A percentile compares a stretch with the other conserved stretches of the same genome.
Evolutionary conservation across 2,113 vertebrate species (phyloP).

Genomic region (Oxyruncus cristatus): DNA sequence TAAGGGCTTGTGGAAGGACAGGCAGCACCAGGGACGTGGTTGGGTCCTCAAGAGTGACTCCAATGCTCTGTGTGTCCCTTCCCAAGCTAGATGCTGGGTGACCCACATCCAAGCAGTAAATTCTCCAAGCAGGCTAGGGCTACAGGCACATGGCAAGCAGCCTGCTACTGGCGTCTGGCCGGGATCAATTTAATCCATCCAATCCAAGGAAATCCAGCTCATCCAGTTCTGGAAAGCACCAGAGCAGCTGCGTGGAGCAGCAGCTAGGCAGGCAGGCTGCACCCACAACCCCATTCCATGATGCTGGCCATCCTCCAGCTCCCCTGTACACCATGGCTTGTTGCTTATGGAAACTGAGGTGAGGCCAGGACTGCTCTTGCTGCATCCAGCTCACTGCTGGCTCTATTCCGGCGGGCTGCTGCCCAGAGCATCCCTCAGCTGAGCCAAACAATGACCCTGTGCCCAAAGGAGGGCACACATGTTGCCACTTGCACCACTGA

Average conservation of each 20-base stretch:
- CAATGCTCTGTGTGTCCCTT: background rate
- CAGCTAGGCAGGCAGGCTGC: background rate
- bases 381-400: accelerated
- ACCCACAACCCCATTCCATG: accelerated
- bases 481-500: background rate
- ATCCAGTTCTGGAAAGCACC: background rate
- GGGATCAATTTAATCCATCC: background rate
- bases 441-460: background rate
- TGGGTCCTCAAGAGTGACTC: background rate
- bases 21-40: background rate
- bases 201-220: background rate
- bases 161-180: accelerated
- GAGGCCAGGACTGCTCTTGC: background rate
- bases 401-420: background rate
- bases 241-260: background rate
- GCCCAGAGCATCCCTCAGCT: background rate
- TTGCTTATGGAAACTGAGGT: accelerated
- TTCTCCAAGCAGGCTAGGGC: accelerated
- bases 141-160: background rate
- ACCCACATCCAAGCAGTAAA: background rate
- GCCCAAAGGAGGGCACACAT: background rate
- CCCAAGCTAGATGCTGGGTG: background rate
- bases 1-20: background rate
- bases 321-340: accelerated
- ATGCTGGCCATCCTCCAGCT: background rate